A percentile compares a stretch with the other conserved stretches of the same genome.
phyloP scores from a whole-genome alignment of 2,113 vertebrate genomes.

The Bos indicus region DNA sequence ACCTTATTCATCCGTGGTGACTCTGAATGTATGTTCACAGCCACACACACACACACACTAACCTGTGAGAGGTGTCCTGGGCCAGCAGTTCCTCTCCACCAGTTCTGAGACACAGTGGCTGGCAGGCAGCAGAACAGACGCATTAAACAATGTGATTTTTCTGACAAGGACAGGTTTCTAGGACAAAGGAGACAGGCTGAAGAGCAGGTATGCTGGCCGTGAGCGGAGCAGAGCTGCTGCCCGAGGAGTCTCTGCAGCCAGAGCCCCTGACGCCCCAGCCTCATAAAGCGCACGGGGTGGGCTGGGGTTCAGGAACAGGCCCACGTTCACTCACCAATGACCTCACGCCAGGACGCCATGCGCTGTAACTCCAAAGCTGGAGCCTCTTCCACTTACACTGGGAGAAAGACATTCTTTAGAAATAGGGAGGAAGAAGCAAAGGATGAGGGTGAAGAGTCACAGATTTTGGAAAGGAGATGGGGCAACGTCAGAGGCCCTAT shows the following conservation, averaged over 20 bases:
- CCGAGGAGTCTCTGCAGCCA: accelerated
- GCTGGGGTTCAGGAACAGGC: too few species aligned
- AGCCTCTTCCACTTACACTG: neutral
- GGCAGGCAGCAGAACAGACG: neutral
- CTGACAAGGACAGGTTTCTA: neutral
- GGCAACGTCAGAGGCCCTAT: neutral
- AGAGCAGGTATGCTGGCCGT: accelerated
- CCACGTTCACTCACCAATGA: neutral
- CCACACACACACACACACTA: neutral
- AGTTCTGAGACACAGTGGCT: neutral
- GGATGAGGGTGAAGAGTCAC: neutral
- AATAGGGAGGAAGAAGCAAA: neutral
- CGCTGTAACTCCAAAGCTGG: neutral
- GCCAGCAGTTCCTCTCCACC: neutral
- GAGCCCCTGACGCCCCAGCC: neutral
- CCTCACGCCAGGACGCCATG: neutral
- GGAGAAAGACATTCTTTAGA: neutral
- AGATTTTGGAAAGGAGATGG: neutral
- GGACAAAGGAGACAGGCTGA: neutral
- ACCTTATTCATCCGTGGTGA: neutral
- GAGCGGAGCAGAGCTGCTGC: neutral
- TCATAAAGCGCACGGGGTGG: neutral
- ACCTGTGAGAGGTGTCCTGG: neutral
- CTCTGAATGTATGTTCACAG: neutral
- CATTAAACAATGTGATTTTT: neutral